Conservation (phyloP, 2,113 vertebrate species). For the Ochotona princeps region DNA sequence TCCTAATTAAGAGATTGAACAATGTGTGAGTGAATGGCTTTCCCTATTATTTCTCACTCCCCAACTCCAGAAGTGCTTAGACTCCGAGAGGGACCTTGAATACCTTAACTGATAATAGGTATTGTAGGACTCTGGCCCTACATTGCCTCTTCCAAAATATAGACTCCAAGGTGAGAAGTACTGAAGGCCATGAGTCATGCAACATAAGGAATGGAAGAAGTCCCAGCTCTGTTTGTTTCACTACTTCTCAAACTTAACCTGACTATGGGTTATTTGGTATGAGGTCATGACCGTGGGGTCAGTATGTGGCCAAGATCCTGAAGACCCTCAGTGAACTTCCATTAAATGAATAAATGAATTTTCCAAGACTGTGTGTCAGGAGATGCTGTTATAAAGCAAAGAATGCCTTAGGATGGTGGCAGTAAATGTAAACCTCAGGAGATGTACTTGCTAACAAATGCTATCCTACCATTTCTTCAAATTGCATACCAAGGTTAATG, state of each 20-base stretch:
- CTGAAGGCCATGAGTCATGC: neutral
- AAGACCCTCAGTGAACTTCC: neutral
- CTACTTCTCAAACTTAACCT: neutral
- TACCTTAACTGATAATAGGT: neutral
- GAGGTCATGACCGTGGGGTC: neutral
- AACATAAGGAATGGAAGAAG: neutral
- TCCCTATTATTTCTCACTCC: neutral
- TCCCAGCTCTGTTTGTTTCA: neutral
- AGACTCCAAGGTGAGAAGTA: neutral
- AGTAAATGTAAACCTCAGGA: neutral
- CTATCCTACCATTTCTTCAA: neutral
- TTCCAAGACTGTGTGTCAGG: neutral
- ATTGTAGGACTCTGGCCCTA: rapidly evolving
- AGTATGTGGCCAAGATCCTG: neutral
- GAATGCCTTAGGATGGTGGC: neutral
- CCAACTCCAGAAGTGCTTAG: neutral
- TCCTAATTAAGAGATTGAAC: neutral
- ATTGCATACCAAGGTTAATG: neutral
- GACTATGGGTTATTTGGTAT: neutral
- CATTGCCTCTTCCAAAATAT: neutral
- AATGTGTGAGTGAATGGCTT: rapidly evolving
- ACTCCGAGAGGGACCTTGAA: neutral
- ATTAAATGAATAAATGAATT: neutral
- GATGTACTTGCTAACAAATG: neutral
- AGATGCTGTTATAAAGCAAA: neutral